Conservation (phyloP, 2,797 vertebrate genomes). For the Falco columbarius region DNA sequence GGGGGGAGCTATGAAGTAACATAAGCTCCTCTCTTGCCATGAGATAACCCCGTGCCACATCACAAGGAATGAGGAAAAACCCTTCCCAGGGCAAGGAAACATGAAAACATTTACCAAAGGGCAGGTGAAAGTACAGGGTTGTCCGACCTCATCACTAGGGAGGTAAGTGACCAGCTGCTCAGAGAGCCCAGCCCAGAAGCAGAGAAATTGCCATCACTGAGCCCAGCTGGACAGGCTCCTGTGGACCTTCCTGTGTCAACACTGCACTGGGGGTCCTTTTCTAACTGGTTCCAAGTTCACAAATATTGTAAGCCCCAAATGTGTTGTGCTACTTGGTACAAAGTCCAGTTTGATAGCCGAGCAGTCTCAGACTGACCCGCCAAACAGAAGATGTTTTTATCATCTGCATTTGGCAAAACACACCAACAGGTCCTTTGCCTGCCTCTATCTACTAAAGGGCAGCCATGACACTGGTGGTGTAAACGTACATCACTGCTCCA, state of each 20-base stretch:
- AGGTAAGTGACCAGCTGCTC: not conserved
- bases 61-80: not conserved
- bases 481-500: not conserved
- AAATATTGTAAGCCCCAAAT: not conserved
- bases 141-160: not conserved
- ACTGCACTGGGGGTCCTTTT: not conserved
- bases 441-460: not conserved
- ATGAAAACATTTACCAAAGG: not conserved
- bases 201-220: not conserved
- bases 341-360: not conserved
- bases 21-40: not conserved
- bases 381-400: not conserved
- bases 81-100: not conserved
- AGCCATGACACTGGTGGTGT: accelerated
- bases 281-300: not conserved
- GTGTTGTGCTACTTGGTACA: not conserved
- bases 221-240: not conserved
- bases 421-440: not conserved
- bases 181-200: not conserved
- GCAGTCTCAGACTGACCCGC: not conserved
- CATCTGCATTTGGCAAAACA: not conserved
- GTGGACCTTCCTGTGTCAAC: not conserved
- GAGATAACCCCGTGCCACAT: not conserved
- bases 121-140: not conserved
- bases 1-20: not conserved